phyloP scores from a whole-genome alignment of 2,113 vertebrate genomes.

The Bos indicus region DNA sequence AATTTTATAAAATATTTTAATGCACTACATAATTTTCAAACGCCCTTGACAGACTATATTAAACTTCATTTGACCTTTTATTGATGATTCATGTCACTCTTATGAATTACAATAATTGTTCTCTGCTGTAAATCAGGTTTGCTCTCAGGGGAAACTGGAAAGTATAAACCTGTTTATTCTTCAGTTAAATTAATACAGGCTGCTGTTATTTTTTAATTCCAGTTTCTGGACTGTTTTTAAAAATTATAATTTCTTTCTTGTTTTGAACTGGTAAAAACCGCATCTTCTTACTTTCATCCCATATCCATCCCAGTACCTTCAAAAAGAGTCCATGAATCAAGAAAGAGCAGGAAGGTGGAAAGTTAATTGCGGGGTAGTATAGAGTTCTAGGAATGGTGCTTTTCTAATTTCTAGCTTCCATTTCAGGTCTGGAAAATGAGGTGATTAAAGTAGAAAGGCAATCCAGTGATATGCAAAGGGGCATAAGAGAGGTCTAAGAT shows the following conservation, averaged over 20 bases:
- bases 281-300: neutral
- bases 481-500: neutral
- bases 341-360: neutral
- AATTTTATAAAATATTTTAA: conserved; percentile 42
- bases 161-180: neutral
- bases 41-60: neutral
- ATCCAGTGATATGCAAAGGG: neutral
- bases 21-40: conserved; percentile 4
- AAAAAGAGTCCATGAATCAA: neutral
- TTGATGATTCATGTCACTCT: conserved; percentile 38
- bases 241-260: neutral
- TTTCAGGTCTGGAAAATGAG: neutral
- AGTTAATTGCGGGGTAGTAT: neutral
- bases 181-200: neutral
- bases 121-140: conserved; percentile 27
- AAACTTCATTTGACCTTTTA: conserved; percentile 52
- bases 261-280: neutral
- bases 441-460: neutral
- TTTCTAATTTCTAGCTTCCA: neutral
- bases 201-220: neutral
- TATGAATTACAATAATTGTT: conserved; percentile 47
- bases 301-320: neutral
- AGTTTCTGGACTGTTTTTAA: neutral
- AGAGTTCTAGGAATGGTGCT: neutral
- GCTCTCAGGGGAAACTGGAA: conserved; percentile 19